Base-by-base conservation (phyloP, 2,113 vertebrate species). In the Amphilophus citrinellus region DNA sequence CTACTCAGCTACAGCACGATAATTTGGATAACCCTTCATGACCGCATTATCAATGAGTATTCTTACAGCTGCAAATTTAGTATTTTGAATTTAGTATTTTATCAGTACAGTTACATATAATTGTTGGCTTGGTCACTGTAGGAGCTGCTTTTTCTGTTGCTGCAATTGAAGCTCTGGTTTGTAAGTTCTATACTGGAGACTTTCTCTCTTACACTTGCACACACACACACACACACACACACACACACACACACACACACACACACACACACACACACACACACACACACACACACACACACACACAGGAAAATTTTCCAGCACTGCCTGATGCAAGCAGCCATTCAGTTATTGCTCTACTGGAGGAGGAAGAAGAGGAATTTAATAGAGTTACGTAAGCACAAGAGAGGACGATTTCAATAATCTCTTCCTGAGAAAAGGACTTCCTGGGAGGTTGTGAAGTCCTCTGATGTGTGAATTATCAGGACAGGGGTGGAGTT, bases 381-480 rank as follows among this genome's bases (percentile, higher is more conserved):
- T 90, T 86, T 80, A 76, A 79, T 65, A 63, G 27, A 76, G 79
- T 89, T 85, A 66, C 61, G 27, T 88, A 81, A 88, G 61, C 65
- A 61, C 47, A 37, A 79, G 82, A 75, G 65, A 66, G 71, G 44
- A 44, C 0, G 27, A 83, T 89, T 91, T 62, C 79, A 91, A 89
- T 89, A 83, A 86, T 88, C 87, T 78, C 62, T 53, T 75, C 68
- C 13, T 4, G 79, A 61, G 83, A 86, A 84, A 59, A 76, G 44
- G 59, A 62, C 81, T 89, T 89, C 80, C 84, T 79, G 81, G 65
- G 82, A 88, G 60, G 66, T 77, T 81, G 47, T 66, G 59, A 85
- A 75, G 42, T 79, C 62, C 22, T 89, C 62, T 83, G 80, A 84
- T 78, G 68, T 89, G 66, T 50, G 60, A 24, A 44, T 63, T 81